A percentile compares a stretch with the other conserved stretches of the same genome.
phyloP scores from a whole-genome alignment of 1,140 invertebrate genomes.

The Choristoneura fumiferana region DNA sequence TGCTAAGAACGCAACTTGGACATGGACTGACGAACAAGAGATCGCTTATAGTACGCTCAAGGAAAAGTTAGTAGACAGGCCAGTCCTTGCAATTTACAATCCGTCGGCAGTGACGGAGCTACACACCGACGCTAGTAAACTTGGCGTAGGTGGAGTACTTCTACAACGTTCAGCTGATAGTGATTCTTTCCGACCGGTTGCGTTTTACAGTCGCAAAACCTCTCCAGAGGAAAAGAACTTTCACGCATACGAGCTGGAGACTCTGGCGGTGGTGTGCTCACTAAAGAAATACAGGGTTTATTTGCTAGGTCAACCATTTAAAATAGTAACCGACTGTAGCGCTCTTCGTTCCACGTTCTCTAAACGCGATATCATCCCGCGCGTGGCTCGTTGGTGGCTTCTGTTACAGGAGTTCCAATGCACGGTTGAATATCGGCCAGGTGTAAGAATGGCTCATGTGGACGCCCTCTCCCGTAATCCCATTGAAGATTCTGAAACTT shows the following conservation, averaged over 20 bases:
- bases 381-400: slow-evolving; percentile 55
- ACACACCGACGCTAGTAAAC: slow-evolving; percentile 35
- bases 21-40: background rate
- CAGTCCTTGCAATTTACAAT: no score
- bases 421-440: slow-evolving; percentile 9
- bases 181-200: slow-evolving; percentile 36
- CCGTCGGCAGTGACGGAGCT: slow-evolving; percentile 32
- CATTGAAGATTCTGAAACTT: no score
- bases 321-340: slow-evolving; percentile 59
- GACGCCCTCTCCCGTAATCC: no score
- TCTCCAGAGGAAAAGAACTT: slow-evolving; percentile 36
- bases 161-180: slow-evolving; percentile 26
- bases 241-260: slow-evolving; percentile 44
- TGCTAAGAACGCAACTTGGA: background rate
- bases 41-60: background rate
- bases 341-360: slow-evolving; percentile 40
- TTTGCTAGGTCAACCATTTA: slow-evolving; percentile 54
- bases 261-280: slow-evolving; percentile 38
- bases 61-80: background rate
- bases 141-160: slow-evolving; percentile 30
- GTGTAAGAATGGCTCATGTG: no score
- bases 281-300: slow-evolving; percentile 49
- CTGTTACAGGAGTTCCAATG: slow-evolving; percentile 46
- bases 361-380: slow-evolving; percentile 46
- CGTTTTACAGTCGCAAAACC: slow-evolving; percentile 40